Conservation (phyloP, 2,888 invertebrate genomes). For the Endotricha flammealis region DNA sequence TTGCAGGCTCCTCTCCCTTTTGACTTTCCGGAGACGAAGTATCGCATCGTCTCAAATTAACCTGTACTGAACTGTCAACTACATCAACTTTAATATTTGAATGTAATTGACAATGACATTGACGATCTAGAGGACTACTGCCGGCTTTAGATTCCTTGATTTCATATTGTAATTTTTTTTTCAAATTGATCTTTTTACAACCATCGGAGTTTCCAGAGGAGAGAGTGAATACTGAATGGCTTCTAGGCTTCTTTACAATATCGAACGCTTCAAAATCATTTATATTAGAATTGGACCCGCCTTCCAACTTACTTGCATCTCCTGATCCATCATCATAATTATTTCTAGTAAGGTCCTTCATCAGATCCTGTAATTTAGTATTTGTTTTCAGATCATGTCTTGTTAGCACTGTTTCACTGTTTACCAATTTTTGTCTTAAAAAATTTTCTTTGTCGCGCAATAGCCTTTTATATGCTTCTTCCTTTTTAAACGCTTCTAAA, state of each 20-base stretch:
- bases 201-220: conserved; percentile 55
- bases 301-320: conserved; percentile 66
- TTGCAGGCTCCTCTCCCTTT: conserved; percentile 1
- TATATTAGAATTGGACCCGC: conserved; percentile 39
- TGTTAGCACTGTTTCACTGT: conserved; percentile 42
- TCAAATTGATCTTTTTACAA: conserved; percentile 37
- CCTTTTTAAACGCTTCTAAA: conserved; percentile 55
- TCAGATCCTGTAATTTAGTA: conserved; percentile 51
- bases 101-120: conserved; percentile 50
- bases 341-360: conserved; percentile 65
- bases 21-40: conserved; percentile 14
- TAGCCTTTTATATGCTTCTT: conserved; percentile 57
- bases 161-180: conserved; percentile 40
- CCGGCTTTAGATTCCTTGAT: conserved; percentile 35
- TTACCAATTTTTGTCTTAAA: conserved; percentile 58
- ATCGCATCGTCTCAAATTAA: conserved; percentile 36
- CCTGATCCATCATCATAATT: conserved; percentile 69
- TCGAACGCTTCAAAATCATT: conserved; percentile 28
- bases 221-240: conserved; percentile 67
- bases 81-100: conserved; percentile 35
- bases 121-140: conserved; percentile 34
- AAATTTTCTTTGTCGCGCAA: conserved; percentile 61
- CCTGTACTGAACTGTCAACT: conserved; percentile 57
- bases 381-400: conserved; percentile 35
- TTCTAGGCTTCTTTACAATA: conserved; percentile 44